Evolutionary conservation across 2,888 invertebrate species (phyloP), one percentile per base, ranked within the genome.

Genomic region (Campoplex nolae): DNA sequence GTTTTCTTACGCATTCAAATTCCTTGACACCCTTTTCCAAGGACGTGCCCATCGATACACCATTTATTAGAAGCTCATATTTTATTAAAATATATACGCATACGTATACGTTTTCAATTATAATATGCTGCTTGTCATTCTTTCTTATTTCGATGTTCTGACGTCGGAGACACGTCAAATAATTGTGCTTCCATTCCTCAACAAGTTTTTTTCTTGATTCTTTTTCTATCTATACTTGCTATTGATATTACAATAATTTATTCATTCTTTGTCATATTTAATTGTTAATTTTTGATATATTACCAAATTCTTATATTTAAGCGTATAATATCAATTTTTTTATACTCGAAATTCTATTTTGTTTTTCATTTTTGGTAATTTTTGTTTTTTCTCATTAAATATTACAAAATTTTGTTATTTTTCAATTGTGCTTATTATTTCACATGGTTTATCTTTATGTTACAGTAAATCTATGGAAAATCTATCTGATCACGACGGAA

Each of bases 11-110:
- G 65, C 51, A 42, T 54, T 83, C 18, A 71, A 65, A 56, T 78
- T 78, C 78, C 65, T 73, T 78, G 83, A 84, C 83, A 78, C 70
- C 65, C 78, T 84, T 84, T 83, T 38, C 77, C 42, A 58, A 65
- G 77, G 71, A 83, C 67, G 83, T 67, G 54, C 54, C 42, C 28
- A 28, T 67, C 38, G 45, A 84, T 78, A 28, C 35, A 70, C n/a
- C 16, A 18, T 42, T 18, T 16, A n/a, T 28, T 58, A 32, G 32
- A 48, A 48, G 23, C 16, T 2, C 58, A 42, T 70, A 32, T 68
- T 28, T 32, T 23, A 45, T 23, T 23, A 42, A 11, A 23, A 1
- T 62, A 23, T 28, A 76, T 48, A 6, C 28, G 48, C 48, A 38
- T 48, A 42, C 56, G 7, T 18, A 11, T 18, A 58, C 3, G 13